Evolutionary conservation across 2,797 vertebrate species (phyloP), one percentile per base, ranked within the genome.

Genomic region (Loris lydekkerianus): DNA sequence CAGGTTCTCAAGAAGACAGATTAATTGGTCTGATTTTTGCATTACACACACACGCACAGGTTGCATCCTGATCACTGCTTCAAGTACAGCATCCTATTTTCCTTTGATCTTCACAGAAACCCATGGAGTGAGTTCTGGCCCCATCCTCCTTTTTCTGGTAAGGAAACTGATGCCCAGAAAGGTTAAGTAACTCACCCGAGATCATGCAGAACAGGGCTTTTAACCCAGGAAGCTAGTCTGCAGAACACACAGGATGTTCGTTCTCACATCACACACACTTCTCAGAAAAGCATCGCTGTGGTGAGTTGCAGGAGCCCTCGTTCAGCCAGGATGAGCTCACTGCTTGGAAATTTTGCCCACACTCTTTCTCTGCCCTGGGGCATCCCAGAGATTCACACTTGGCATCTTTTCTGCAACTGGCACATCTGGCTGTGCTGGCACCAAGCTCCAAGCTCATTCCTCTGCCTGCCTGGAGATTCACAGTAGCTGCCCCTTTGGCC

Each of bases 331-430:
- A 75, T 7, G 58, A 75, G 2, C 4, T 15, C 37, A 31, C 1
- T 58, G 93, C n/a, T 63, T 63, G 58, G 31, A n/a, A 73, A 53
- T n/a, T 14, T 56, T 18, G 34, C 61, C 11, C 2, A 8, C 46
- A 34, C 31, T 69, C 37, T 60, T 43, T 31, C 43, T 53, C 15
- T 37, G 6, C 13, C 2, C 9, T 2, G 9, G 29, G 34, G 37
- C 5, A n/a, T 43, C 20, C 7, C 7, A 75, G 60, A 75, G 60
- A 15, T 2, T 29, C 10, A 13, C 5, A 3, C 82, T 25, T 27
- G n/a, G 7, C 0, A 2, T 8, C 29, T 31, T 82, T 63, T 61
- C 60, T 49, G 15, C 13, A 13, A 15, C 6, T 5, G 34, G 37
- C 25, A 34, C n/a, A 34, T 46, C 31, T 40, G 23, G 31, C 27